Percentiles rank a stretch among this genome's conserved stretches.
Conservation (phyloP, 2,113 vertebrate genomes). For the Apodemus speciosus region DNA sequence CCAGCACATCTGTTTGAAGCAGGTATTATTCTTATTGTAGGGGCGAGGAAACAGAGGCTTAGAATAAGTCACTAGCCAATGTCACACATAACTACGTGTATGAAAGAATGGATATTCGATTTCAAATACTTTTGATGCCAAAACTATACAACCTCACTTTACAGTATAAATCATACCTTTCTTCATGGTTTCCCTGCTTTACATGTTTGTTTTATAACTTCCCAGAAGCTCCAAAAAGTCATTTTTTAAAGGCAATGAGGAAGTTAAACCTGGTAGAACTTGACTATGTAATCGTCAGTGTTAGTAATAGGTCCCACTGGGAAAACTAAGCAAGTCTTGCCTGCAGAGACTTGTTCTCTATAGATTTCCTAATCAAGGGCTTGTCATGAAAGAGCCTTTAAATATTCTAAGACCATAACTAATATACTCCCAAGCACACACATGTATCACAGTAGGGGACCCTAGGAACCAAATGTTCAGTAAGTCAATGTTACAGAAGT, state of each 20-base stretch:
- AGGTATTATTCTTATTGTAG: conserved; percentile 58
- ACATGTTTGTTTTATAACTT: conserved; percentile 61
- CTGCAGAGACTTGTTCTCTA: not conserved
- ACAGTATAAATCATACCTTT: conserved; percentile 59
- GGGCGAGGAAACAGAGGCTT: conserved; percentile 63
- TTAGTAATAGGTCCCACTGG: not conserved
- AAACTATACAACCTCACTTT: conserved; percentile 34
- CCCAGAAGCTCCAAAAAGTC: conserved; percentile 56
- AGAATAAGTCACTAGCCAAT: not conserved
- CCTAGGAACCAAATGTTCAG: not conserved
- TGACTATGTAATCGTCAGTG: conserved; percentile 19
- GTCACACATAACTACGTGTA: not conserved
- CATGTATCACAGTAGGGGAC: not conserved
- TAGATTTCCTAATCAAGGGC: conserved; percentile 28
- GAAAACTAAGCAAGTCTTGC: not conserved
- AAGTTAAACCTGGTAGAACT: conserved; percentile 51
- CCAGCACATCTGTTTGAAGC: conserved; percentile 33
- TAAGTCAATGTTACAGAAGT: not conserved
- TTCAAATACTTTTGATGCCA: conserved; percentile 32
- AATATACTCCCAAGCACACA: not conserved
- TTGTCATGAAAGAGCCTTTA: conserved; percentile 44
- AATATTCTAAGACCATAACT: not conserved
- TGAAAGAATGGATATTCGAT: conserved; percentile 10
- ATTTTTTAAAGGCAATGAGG: not conserved
- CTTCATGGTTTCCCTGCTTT: conserved; percentile 35